phyloP scores from a whole-genome alignment of 2,888 invertebrate species.

The Entomobrya multifasciata region DNA sequence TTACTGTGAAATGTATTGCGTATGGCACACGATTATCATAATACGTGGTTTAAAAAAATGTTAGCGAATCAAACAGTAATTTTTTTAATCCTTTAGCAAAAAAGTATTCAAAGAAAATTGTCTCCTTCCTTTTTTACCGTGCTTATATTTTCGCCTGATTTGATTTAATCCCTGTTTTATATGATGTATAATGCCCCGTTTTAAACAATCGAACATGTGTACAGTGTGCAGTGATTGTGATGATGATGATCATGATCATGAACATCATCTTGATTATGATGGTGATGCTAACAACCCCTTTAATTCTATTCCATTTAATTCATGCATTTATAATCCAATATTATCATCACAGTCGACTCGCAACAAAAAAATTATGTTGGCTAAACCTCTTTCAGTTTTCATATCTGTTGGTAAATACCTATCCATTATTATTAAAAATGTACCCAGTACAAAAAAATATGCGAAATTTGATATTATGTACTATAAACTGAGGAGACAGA shows the following conservation, averaged over 20 bases:
- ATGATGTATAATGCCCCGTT: too few relatives aligned
- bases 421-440: too few relatives aligned
- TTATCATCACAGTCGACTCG: too few relatives aligned
- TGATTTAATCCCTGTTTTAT: constrained; percentile 51
- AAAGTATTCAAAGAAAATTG: constrained; percentile 22
- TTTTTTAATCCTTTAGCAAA: constrained; percentile 11
- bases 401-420: too few relatives aligned
- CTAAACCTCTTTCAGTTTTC: constrained; percentile 60
- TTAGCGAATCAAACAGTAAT: constrained; percentile 39
- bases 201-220: constrained; percentile 59
- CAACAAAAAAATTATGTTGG: constrained; percentile 31
- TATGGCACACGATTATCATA: too few relatives aligned
- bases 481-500: too few relatives aligned
- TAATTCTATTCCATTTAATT: constrained; percentile 14
- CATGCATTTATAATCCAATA: constrained; percentile 58
- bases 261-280: too few relatives aligned
- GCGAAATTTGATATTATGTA: background rate
- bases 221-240: background rate
- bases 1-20: too few relatives aligned
- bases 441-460: constrained; percentile 11
- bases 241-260: background rate
- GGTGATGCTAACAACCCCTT: constrained; percentile 30
- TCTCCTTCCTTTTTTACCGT: constrained; percentile 17
- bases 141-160: too few relatives aligned
- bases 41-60: constrained; percentile 33